Conservation (phyloP, 2,797 vertebrate species). For the Dipus sagitta region DNA sequence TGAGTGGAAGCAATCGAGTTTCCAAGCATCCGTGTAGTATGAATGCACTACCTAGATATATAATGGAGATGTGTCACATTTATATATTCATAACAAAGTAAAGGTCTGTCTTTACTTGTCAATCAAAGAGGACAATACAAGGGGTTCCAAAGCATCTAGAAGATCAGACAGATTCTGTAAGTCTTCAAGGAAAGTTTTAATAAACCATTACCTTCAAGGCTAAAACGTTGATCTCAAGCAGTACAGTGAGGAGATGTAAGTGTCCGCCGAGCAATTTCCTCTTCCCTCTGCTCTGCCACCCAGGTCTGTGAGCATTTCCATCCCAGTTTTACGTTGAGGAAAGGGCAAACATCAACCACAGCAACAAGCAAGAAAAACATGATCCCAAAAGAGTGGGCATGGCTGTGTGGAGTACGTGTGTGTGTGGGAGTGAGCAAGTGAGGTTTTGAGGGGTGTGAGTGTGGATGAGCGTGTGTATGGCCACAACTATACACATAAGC, state of each 20-base stretch:
- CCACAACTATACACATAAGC: background rate
- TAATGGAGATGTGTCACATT: no score
- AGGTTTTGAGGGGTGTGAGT: background rate
- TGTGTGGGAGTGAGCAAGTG: no score
- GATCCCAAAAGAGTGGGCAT: background rate
- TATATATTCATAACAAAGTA: background rate
- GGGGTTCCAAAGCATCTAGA: background rate
- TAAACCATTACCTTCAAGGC: background rate
- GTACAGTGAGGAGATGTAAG: background rate
- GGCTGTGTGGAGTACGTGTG: no score
- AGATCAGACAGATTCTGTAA: background rate
- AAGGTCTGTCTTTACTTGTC: background rate
- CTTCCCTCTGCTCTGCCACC: rapidly evolving
- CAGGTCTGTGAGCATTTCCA: background rate
- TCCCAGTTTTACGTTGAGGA: rapidly evolving
- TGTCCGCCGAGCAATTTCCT: rapidly evolving
- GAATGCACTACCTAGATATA: background rate
- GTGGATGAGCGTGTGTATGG: background rate
- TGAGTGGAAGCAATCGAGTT: background rate
- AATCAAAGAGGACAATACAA: no score
- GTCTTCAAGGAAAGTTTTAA: background rate
- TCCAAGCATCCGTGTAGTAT: background rate
- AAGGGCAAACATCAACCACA: no score
- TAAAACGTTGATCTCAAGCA: background rate
- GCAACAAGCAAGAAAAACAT: background rate